These are phyloP conservation scores for Neomorphus geoffroyi DNA, from an alignment of 2,797 vertebrate genomes.

Conservation along the genomic window DNA sequence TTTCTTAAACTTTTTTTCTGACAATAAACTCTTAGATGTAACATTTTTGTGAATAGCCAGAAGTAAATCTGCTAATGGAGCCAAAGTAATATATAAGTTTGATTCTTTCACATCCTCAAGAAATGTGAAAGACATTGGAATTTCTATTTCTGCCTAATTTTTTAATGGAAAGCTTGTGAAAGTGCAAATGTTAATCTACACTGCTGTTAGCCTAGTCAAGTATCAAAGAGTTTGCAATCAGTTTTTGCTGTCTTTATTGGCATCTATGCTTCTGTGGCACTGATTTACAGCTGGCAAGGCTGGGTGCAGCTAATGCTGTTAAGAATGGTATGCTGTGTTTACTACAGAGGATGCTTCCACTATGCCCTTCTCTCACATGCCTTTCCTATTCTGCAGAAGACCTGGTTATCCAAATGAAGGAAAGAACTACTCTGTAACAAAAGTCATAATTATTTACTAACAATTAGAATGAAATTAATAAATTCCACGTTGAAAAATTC, in stretches of 20 bases:
- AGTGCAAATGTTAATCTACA: not conserved
- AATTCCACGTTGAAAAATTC: not conserved
- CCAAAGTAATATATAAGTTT: not conserved
- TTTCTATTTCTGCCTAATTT: not conserved
- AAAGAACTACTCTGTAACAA: not conserved
- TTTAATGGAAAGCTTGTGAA: not conserved
- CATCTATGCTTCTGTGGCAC: fast-evolving
- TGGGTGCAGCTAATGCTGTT: no score
- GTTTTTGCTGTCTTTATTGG: not conserved
- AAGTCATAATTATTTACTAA: not conserved
- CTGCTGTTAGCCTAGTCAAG: not conserved
- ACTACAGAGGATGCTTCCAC: not conserved
- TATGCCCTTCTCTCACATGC: not conserved
- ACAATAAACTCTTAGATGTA: not conserved
- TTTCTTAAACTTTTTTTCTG: not conserved
- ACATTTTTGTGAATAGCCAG: not conserved
- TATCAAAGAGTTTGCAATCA: not conserved
- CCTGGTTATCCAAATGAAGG: not conserved
- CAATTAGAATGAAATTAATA: not conserved
- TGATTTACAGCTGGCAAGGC: not conserved
- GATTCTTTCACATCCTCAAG: not conserved
- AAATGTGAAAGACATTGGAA: not conserved
- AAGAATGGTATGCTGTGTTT: fast-evolving
- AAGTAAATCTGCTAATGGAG: not conserved
- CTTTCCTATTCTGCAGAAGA: not conserved